Percentiles rank a stretch among this genome's conserved stretches.
Evolutionary conservation across 2,888 invertebrate genomes (phyloP).

Genomic region (Noctua janthina): DNA sequence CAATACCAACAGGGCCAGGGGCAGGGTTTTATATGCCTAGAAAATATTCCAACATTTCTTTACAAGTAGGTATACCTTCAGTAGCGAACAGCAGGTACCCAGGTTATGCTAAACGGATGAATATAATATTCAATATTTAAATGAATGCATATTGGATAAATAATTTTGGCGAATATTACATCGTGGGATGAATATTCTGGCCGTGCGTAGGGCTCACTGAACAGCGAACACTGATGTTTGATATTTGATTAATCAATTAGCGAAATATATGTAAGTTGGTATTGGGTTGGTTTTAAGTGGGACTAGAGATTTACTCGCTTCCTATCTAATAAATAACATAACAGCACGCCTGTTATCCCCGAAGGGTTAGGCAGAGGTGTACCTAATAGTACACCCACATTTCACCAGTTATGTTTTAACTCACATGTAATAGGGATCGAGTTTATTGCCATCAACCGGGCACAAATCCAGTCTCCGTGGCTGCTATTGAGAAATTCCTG

Average conservation of each 20-base stretch:
- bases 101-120: conserved; percentile 35
- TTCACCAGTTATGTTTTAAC: too few relatives aligned
- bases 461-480: too few relatives aligned
- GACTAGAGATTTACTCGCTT: neutral
- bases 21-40: neutral
- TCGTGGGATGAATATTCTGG: conserved; percentile 26
- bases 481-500: neutral
- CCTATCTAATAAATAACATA: neutral
- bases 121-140: conserved; percentile 53
- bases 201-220: conserved; percentile 21
- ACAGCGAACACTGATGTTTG: neutral
- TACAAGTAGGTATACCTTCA: neutral
- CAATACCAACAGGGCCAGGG: neutral
- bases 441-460: too few relatives aligned
- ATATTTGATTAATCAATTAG: conserved; percentile 14
- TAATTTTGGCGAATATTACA: conserved; percentile 31
- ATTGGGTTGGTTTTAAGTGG: neutral
- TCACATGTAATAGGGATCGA: too few relatives aligned
- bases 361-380: too few relatives aligned
- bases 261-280: neutral
- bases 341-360: too few relatives aligned
- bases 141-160: conserved; percentile 46
- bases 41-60: conserved; percentile 1
- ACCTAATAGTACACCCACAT: too few relatives aligned
- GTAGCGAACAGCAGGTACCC: conserved; percentile 22